phyloP scores from a whole-genome alignment of 2,888 invertebrate species.

The Linhomoeus sp. region DNA sequence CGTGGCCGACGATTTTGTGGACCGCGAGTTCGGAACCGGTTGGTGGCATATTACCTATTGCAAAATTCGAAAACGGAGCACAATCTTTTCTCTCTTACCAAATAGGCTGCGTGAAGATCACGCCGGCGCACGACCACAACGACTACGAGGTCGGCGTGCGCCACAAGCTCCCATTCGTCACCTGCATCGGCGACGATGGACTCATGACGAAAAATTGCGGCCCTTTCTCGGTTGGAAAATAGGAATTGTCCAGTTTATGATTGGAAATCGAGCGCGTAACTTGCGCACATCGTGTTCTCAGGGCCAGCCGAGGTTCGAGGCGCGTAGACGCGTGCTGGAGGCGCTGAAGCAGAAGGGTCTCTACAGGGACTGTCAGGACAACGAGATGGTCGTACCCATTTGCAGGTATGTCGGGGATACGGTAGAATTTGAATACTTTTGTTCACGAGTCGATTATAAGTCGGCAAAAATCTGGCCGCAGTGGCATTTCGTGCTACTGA shows the following conservation, averaged over 20 bases:
- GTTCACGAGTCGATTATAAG: no score
- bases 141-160: constrained; percentile 88
- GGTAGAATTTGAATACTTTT: no score
- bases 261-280: no score
- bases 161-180: constrained; percentile 63
- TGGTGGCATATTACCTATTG: no score
- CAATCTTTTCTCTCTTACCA: no score
- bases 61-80: no score
- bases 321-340: constrained; percentile 56
- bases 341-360: constrained; percentile 50
- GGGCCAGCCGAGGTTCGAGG: constrained; percentile 77
- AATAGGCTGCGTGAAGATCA: constrained; percentile 89
- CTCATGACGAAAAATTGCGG: constrained; percentile 56
- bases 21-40: constrained; percentile 85
- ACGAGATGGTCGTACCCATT: constrained; percentile 87
- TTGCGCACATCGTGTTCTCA: no score
- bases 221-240: constrained; percentile 50
- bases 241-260: no score
- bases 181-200: constrained; percentile 78
- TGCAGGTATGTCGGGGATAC: constrained; percentile 33
- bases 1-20: constrained; percentile 78
- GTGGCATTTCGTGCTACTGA: background rate
- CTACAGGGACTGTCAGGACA: constrained; percentile 58
- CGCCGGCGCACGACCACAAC: constrained; percentile 87
- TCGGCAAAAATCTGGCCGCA: no score